A percentile compares a stretch with the other conserved stretches of the same genome.
Evolutionary conservation across 1,140 invertebrate genomes (phyloP).

Genomic region (Yoshiicerus persimilis): DNA sequence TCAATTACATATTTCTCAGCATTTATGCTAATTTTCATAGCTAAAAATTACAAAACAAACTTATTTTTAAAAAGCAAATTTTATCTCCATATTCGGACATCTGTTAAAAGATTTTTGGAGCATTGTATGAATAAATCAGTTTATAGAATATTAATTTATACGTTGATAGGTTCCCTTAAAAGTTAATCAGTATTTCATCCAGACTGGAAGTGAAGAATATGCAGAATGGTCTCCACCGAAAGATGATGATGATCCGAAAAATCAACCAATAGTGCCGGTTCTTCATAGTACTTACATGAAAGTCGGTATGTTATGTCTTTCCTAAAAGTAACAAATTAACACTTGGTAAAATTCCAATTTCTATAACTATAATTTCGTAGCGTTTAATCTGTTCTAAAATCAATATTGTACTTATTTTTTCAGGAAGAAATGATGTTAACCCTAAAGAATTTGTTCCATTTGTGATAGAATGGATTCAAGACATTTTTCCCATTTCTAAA

Average conservation of each 20-base stretch:
- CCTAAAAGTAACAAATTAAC: too few relatives aligned
- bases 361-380: slow-evolving; percentile 26
- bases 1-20: too few relatives aligned
- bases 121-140: too few relatives aligned
- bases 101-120: too few relatives aligned
- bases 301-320: slow-evolving; percentile 68
- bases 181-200: slow-evolving; percentile 67
- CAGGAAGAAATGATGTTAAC: slow-evolving; percentile 62
- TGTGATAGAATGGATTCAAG: slow-evolving; percentile 75
- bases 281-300: slow-evolving; percentile 71
- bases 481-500: slow-evolving; percentile 68
- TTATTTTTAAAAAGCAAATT: too few relatives aligned
- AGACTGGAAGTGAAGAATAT: slow-evolving; percentile 68
- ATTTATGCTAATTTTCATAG: too few relatives aligned
- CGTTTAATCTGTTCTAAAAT: slow-evolving; percentile 34
- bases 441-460: slow-evolving; percentile 69
- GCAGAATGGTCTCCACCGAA: slow-evolving; percentile 62
- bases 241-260: slow-evolving; percentile 60
- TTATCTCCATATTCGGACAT: too few relatives aligned
- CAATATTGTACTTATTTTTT: slow-evolving; percentile 39
- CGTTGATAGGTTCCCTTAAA: slow-evolving; percentile 63
- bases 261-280: slow-evolving; percentile 64
- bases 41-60: too few relatives aligned
- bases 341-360: slow-evolving; percentile 23
- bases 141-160: not conserved